Evolutionary conservation across 2,888 invertebrate genomes (phyloP), one percentile per base, ranked within the genome.

Genomic region (Pollenia angustigena): DNA sequence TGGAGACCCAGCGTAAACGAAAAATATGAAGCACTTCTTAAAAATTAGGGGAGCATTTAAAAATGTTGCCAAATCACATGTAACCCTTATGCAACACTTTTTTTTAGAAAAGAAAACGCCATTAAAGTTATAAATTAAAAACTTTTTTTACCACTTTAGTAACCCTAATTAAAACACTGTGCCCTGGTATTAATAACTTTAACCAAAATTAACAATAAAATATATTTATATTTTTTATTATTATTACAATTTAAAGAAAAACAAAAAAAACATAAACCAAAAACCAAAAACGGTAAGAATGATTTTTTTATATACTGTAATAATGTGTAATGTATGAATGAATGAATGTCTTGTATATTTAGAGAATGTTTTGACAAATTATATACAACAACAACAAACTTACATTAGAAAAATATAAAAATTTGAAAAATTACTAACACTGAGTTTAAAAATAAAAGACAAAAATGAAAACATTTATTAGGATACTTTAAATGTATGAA

Each of bases 201-300:
- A 71, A 56, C 12, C 56, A 50, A 75, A 52, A 76, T 40, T 66
- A 69, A 62, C 16, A 76, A 62, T 18, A 54, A 56, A 64, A 80
- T 64, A 76, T 69, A 74, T 76, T 69, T 86, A 81, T 81, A 81
- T 86, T 84, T 81, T 81, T 84, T 81, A 87, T 87, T 78, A 81
- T 76, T 58, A 81, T 62, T 50, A 78, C 48, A 81, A 74, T 76
- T 58, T 66, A 83, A 78, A 42, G 4, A 62, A 14, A 66, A 62
- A 23, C 23, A 23, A 60, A 48, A 60, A 2, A 80, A 60, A 56
- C n/a, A n/a, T 23, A 50, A 60, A 10, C 58, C 72, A 52, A 68
- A 23, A 14, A 68, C 23, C 7, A 42, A 72, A 82, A 68, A 46
- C 48, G 72, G 74, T 81, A 84, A 81, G 74, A 87, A 82, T 82